Conservation (phyloP, 2,113 vertebrate genomes). For the Saimiri boliviensis region DNA sequence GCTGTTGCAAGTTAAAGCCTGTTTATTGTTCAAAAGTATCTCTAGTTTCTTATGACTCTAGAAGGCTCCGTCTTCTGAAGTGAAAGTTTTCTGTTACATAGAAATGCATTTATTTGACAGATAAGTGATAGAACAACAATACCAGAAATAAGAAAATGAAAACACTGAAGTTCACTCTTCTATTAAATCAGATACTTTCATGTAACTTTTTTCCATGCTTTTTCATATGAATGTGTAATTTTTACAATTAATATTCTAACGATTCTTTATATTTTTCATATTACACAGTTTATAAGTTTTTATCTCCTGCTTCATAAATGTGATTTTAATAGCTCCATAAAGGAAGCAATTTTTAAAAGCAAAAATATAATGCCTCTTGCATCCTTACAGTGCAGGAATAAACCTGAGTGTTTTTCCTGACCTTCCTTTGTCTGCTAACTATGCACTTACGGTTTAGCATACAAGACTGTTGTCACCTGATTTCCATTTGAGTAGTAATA, state of each 20-base stretch:
- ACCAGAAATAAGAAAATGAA: neutral
- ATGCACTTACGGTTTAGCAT: slow-evolving; percentile 54
- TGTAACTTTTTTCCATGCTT: neutral
- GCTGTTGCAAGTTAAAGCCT: neutral
- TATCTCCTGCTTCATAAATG: neutral
- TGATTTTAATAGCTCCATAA: neutral
- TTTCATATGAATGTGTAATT: neutral
- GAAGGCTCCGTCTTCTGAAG: neutral
- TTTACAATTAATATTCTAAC: neutral
- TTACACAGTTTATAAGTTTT: neutral
- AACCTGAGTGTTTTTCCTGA: slow-evolving; percentile 20
- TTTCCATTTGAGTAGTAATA: slow-evolving; percentile 64
- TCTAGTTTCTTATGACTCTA: neutral
- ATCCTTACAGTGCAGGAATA: neutral
- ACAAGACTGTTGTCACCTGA: slow-evolving; percentile 42
- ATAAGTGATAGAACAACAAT: neutral
- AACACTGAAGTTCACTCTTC: neutral
- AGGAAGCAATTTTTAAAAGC: neutral
- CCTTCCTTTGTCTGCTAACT: slow-evolving; percentile 75
- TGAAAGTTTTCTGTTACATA: neutral
- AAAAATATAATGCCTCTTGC: neutral
- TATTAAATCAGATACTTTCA: neutral
- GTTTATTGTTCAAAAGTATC: neutral
- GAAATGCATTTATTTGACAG: neutral
- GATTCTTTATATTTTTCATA: neutral